Evolutionary conservation across 2,888 invertebrate species (phyloP).

Genomic region (Drosophila longiperda): DNA sequence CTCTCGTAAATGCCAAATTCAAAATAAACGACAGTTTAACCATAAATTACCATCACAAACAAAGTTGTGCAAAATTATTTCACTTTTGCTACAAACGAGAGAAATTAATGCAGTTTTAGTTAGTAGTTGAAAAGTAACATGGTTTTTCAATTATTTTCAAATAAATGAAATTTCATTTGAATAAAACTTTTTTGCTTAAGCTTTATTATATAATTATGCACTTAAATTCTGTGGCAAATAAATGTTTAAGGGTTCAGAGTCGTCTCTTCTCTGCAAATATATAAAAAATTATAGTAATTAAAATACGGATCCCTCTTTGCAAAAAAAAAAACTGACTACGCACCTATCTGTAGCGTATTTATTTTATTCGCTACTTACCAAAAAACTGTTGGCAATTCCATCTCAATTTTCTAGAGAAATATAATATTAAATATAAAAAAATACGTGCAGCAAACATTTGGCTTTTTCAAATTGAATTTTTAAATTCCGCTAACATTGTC

Average conservation of each 20-base stretch:
- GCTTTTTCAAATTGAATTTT: conserved; percentile 72
- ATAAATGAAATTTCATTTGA: not conserved
- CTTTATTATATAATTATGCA: not conserved
- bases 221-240: not conserved
- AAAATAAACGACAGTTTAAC: conserved; percentile 24
- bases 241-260: not conserved
- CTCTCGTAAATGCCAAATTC: conserved; percentile 7
- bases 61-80: conserved; percentile 26
- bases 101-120: not conserved
- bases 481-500: conserved; percentile 57
- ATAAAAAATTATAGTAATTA: not conserved
- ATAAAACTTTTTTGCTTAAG: not conserved
- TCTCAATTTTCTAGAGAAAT: conserved; percentile 42
- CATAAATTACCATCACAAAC: conserved; percentile 11
- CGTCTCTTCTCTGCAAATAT: not conserved
- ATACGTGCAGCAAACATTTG: conserved; percentile 29
- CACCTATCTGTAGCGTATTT: not conserved
- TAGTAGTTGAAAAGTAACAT: not conserved
- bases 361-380: conserved; percentile 20
- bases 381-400: conserved; percentile 25
- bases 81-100: not conserved
- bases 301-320: not conserved
- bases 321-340: not conserved
- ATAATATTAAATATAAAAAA: not conserved
- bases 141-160: not conserved